Base-by-base conservation (phyloP, 2,113 vertebrate genomes). In the Vulpes ferrilata region DNA sequence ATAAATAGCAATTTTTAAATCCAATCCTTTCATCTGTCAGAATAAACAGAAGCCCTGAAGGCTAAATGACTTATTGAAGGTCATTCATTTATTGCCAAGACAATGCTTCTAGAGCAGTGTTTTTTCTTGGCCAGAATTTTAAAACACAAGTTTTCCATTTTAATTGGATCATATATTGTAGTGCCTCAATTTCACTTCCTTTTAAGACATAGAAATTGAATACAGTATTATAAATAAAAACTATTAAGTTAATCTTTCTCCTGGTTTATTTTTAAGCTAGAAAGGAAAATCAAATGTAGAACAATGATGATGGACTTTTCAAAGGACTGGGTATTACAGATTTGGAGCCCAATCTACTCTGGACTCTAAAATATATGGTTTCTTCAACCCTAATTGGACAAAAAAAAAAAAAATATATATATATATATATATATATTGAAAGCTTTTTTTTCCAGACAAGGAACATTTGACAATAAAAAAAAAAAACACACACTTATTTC, bases 261-360 rank as follows among this genome's bases (percentile, higher is more conserved):
- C 23, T 85, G 88, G 30, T 96, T 94, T 97, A 95, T 96, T 86
- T 94, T 95, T 95, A 96, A 92, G 19, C 53, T 78, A 90, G 59
- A 93, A 95, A 69, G 62, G 32, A 65, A 96, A 90, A 87, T 57
- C 43, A 71, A 81, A 79, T 27, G 11, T 71, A 60, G 57, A 95
- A 97, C 69, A 78, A 67, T 81, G 71, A 69, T 15, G 22, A 71
- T 30, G 17, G 3, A 64, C 25, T 96, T 86, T 91, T 90, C 67
- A 93, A 88, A 93, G 69, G 65, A 95, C 81, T 7, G 93, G 30
- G 64, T 53, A 85, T 11, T 32, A 67, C 60, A 89, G 60, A 59
- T 89, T 67, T 76, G 59, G 43, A 8, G 19, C 15, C 16, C 48
- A 88, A 32, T 85, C 79, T 78, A 89, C 35, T 38, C 32, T 35